Percentiles rank a stretch among this genome's conserved stretches.
Conservation (phyloP, 2,113 vertebrate species). For the Hyperopisus bebe region DNA sequence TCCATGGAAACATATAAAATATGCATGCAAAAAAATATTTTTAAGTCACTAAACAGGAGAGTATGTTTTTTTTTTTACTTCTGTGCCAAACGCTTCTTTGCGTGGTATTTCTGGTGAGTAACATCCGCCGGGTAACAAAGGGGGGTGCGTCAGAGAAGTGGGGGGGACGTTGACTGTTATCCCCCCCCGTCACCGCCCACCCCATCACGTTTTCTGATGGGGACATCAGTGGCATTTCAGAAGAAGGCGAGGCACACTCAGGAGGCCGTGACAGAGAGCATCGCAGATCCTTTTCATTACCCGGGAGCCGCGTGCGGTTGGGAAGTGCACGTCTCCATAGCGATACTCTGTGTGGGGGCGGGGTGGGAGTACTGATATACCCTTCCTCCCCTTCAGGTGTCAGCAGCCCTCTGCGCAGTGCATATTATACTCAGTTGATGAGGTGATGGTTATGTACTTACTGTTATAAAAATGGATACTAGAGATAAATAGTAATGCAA, state of each 20-base stretch:
- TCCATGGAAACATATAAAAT: not conserved
- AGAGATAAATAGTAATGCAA: not conserved
- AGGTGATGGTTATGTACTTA: not conserved
- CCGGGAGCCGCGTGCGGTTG: not conserved
- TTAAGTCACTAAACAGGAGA: not conserved
- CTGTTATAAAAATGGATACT: not conserved
- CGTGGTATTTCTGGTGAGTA: not conserved
- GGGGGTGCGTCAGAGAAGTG: not conserved
- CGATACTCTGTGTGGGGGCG: not conserved
- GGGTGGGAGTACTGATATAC: not conserved
- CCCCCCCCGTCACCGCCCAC: not conserved
- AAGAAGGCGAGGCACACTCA: not conserved
- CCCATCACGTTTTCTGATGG: not conserved
- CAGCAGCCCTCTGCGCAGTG: not conserved
- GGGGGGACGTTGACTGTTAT: not conserved
- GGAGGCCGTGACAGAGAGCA: not conserved
- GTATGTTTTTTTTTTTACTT: not conserved
- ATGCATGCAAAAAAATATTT: not conserved
- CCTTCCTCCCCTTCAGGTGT: not conserved
- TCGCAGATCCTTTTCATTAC: not conserved
- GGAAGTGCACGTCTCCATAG: not conserved
- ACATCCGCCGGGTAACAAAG: not conserved
- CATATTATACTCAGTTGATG: not conserved
- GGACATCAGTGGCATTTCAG: not conserved
- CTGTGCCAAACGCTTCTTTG: not conserved